Conservation (phyloP, 2,797 vertebrate genomes). For the Enteromius radiatus region DNA sequence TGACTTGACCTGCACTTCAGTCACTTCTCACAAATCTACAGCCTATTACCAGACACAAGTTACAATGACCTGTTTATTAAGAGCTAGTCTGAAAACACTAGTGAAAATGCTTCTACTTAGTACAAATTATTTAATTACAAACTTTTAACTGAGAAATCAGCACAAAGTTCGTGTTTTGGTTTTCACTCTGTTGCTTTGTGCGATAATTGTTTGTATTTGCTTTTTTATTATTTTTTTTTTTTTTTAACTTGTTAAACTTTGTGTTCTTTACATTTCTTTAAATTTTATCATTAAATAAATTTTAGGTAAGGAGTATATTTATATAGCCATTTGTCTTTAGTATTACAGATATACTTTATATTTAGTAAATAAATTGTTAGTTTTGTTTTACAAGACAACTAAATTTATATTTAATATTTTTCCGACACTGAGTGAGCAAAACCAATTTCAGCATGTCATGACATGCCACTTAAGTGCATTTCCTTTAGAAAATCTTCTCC, state of each 20-base stretch:
- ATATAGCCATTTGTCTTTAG: neutral
- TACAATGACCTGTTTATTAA: neutral
- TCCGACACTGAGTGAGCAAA: neutral
- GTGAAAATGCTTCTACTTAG: neutral
- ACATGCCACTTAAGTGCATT: neutral
- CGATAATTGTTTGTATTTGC: neutral
- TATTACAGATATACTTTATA: neutral
- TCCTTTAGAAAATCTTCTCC: neutral
- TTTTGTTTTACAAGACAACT: neutral
- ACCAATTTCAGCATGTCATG: neutral
- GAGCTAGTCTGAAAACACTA: neutral
- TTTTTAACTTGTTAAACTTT: neutral
- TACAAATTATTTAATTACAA: neutral
- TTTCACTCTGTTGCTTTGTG: neutral
- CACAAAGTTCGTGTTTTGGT: neutral
- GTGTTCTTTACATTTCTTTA: constrained; percentile 10
- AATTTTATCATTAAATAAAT: neutral
- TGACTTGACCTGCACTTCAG: neutral
- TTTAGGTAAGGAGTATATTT: neutral
- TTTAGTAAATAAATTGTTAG: neutral
- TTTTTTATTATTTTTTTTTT: neutral
- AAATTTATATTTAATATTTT: neutral
- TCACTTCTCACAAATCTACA: neutral
- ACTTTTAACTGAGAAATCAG: neutral
- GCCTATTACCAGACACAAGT: neutral